These are phyloP conservation scores for Bryconaethiops microstoma DNA, from an alignment of 2,797 vertebrate species.

Conservation along the genomic window DNA sequence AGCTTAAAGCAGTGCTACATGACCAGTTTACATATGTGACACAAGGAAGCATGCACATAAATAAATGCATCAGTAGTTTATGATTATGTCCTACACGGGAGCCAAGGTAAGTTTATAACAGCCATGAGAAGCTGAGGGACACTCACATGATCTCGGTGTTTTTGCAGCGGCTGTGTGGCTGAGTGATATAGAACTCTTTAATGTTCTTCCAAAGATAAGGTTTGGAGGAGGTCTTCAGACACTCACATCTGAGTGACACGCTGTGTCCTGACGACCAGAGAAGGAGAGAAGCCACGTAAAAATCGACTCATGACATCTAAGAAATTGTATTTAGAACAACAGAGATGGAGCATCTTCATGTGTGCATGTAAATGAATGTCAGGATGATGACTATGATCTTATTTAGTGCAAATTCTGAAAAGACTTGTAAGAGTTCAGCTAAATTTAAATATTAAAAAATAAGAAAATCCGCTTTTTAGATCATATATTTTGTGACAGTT, in stretches of 20 bases:
- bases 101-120: neutral
- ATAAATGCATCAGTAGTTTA: too few relatives aligned
- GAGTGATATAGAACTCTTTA: slow-evolving; percentile 67
- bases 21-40: neutral
- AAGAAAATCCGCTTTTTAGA: too few relatives aligned
- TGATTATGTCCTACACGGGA: neutral
- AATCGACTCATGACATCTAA: neutral
- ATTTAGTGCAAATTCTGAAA: too few relatives aligned
- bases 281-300: slow-evolving; percentile 16
- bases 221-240: neutral
- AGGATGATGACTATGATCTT: too few relatives aligned
- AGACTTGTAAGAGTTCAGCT: too few relatives aligned
- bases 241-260: slow-evolving; percentile 50
- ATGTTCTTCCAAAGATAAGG: slow-evolving; percentile 50
- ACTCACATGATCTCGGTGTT: slow-evolving; percentile 74
- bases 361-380: too few relatives aligned
- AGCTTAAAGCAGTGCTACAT: neutral
- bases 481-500: too few relatives aligned
- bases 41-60: too few relatives aligned
- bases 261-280: slow-evolving; percentile 21
- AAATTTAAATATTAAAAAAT: too few relatives aligned
- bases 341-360: too few relatives aligned
- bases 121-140: neutral
- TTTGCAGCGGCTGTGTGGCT: slow-evolving; percentile 62
- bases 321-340: too few relatives aligned